Base-by-base conservation (phyloP, 2,113 vertebrate species). In the Colossoma macropomum region DNA sequence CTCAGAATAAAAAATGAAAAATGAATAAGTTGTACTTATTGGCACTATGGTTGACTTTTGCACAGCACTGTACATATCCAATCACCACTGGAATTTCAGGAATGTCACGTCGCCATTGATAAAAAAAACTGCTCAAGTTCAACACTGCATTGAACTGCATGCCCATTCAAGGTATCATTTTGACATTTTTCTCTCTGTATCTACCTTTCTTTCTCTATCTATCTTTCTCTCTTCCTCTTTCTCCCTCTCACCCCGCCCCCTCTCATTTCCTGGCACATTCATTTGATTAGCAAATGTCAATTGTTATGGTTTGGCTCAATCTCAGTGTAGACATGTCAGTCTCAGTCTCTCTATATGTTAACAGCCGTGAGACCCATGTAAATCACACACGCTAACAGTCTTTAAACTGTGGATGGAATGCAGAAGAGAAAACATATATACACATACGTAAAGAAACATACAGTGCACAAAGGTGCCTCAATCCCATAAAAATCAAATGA, bases 261-360 rank as follows among this genome's bases (percentile, higher is more conserved):
- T n/a, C 54, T 63, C 48, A 83, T 86, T 89, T 88, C 86, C 88
- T 78, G 56, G 74, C 70, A 34, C 41, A 62, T 52, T 85, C 48
- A 87, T 94, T 93, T 93, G 88, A 80, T 86, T 89, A 60, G 54
- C 81, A 92, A 89, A 89, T 83, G 11, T 3, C 81, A 34, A 80
- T 79, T 85, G 85, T 87, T 75, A 34, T 84, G 88, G 86, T 88
- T 88, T 84, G 70, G 75, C 70, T 69, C 60, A 85, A 83, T 89
- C 78, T 79, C 80, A 83, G 66, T 23, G 6, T 73, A 34, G 23
- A 62, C 50, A 48, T 41, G 63, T 79, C 76, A 28, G 59, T 41
- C 65, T 63, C 71, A 72, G 34, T 74, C 1, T 54, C 4, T 60
- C n/a, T 52, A 62, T 25, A 60, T 30, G 69, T 59, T 73, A 54